Conservation (phyloP, 2,888 invertebrate species). For the Gisinianus flammeolus region DNA sequence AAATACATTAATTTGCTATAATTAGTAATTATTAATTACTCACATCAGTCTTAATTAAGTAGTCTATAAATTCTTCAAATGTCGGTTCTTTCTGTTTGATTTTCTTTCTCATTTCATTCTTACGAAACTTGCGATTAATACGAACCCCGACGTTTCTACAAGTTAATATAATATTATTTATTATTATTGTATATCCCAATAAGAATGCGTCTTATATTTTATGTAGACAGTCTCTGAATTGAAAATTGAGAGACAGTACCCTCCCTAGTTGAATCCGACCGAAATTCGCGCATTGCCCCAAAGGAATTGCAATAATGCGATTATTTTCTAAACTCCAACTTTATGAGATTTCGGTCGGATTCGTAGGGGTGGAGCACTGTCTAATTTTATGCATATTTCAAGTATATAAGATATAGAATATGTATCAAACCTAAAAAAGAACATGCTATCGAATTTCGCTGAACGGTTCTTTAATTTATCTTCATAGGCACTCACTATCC, state of each 20-base stretch:
- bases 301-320: background rate
- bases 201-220: too few relatives aligned
- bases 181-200: too few relatives aligned
- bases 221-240: too few relatives aligned
- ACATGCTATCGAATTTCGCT: slow-evolving; percentile 48
- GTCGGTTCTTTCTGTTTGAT: slow-evolving; percentile 54
- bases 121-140: slow-evolving; percentile 47
- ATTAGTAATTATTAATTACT: background rate
- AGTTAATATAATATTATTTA: too few relatives aligned
- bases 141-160: slow-evolving; percentile 44
- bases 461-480: slow-evolving; percentile 54
- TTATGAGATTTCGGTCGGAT: too few relatives aligned
- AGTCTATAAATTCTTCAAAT: slow-evolving; percentile 55
- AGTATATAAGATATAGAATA: too few relatives aligned
- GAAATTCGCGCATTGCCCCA: too few relatives aligned
- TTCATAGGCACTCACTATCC: slow-evolving; percentile 54
- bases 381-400: too few relatives aligned
- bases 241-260: too few relatives aligned
- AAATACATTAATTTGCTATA: background rate
- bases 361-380: too few relatives aligned
- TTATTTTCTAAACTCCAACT: background rate
- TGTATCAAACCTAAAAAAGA: slow-evolving; percentile 51
- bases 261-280: too few relatives aligned
- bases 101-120: background rate
- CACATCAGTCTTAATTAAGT: slow-evolving; percentile 53